Base-by-base conservation (phyloP, 2,888 invertebrate species). In the Pandemis heparana region DNA sequence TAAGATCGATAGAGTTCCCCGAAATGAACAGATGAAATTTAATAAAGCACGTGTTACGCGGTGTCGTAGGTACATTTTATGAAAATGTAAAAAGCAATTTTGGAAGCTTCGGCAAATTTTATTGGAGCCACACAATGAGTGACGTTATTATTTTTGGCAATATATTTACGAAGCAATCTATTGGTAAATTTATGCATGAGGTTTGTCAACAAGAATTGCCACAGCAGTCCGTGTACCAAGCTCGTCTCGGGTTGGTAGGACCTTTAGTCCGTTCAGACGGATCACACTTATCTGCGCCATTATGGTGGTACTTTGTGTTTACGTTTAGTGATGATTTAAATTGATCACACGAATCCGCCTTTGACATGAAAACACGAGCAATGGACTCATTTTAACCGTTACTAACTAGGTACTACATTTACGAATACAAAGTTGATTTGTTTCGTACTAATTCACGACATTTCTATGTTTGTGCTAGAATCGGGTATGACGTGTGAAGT, bases 71-170 rank as follows among this genome's bases (percentile, higher is more conserved):
- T 43, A 62, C 38, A 23, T 51, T 74, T 65, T 74, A 70, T 70
- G 64, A 70, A 70, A 70, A 74, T 70, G 66, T 53, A 38, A 64
- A 53, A 74, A 74, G 65, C 74, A 74, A 64, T 74, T 70, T 74
- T 7, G 51, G 46, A 65, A 65, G 74, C 74, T 65, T 61, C 56
- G 14, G 41, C 63, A 10, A 71, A 32, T 66, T 59, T 66, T 14
- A 51, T 53, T 60, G 18, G 38, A 18, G 64, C 60, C 62, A 63
- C 63, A 63, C 63, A 63, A 66, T 72, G 38, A 67, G 51, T 67
- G 53, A 39, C 62, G 53, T 62, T 39, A 63, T 18, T 62, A 63
- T 18, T 62, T 18, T 67, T 38, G 48, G 65, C 59, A 48, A 60
- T 65, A 41, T 53, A 10, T 66, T 67, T 59, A 61, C 43, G 51